phyloP scores from a whole-genome alignment of 2,888 invertebrate genomes.

The Cataglyphis rosenhaueri region DNA sequence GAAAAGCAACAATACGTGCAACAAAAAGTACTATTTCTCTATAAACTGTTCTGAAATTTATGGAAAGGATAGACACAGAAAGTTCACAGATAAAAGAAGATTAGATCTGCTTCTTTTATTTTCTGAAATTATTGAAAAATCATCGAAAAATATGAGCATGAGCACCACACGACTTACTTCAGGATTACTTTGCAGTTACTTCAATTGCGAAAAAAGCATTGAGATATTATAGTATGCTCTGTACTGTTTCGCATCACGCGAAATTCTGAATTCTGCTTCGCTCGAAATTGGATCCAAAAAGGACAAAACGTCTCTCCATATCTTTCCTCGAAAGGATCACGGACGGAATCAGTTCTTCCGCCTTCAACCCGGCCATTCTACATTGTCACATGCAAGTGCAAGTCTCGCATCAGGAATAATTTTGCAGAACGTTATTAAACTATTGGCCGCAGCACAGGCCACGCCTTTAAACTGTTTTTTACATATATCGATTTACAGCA shows the following conservation, averaged over 20 bases:
- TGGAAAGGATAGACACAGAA: too few species aligned
- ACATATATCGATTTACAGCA: conserved; percentile 22
- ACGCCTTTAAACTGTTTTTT: neutral
- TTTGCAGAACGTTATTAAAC: conserved; percentile 28
- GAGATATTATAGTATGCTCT: neutral
- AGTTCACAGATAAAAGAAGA: too few species aligned
- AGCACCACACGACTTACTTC: conserved; percentile 2
- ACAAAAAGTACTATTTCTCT: neutral
- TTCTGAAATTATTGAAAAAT: neutral
- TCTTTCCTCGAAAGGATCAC: conserved; percentile 7
- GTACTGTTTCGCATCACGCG: conserved; percentile 28
- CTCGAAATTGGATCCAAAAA: conserved; percentile 45
- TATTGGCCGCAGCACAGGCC: conserved; percentile 36
- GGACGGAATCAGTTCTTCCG: conserved; percentile 11
- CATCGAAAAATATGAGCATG: neutral
- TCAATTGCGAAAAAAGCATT: neutral
- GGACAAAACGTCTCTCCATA: conserved; percentile 47
- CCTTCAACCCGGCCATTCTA: neutral
- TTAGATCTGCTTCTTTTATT: neutral
- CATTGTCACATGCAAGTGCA: conserved; percentile 24
- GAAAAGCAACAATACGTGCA: neutral
- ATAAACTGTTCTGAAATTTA: conserved; percentile 2
- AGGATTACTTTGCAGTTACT: neutral
- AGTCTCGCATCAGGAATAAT: conserved; percentile 32
- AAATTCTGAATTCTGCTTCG: neutral